phyloP scores from a whole-genome alignment of 2,888 invertebrate species.

The Dynastes tityus region DNA sequence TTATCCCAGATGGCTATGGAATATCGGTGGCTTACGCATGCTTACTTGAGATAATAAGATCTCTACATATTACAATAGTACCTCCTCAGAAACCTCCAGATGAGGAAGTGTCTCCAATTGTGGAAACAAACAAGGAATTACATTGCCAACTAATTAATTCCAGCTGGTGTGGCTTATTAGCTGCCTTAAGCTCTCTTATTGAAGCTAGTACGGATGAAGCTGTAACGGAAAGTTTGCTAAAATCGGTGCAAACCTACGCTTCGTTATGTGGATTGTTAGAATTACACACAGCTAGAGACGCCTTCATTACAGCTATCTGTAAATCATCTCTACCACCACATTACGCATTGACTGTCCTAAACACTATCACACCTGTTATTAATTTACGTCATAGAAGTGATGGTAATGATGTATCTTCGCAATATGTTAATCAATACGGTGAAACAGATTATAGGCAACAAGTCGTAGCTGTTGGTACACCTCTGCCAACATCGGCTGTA shows the following conservation, averaged over 20 bases:
- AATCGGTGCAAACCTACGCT: constrained; percentile 92
- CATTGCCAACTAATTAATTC: constrained; percentile 89
- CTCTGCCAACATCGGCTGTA: constrained; percentile 87
- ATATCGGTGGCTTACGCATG: constrained; percentile 96
- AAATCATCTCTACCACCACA: constrained; percentile 97
- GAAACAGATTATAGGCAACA: constrained; percentile 91
- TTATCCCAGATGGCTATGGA: constrained; percentile 97
- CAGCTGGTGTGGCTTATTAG: constrained; percentile 95
- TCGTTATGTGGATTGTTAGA: constrained; percentile 90
- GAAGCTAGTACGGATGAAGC: constrained; percentile 97
- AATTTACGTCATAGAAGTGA: constrained; percentile 59
- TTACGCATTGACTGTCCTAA: constrained; percentile 92
- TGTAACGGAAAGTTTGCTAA: constrained; percentile 91
- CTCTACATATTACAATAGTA: constrained; percentile 83
- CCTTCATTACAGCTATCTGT: constrained; percentile 95
- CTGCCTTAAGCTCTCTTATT: constrained; percentile 91
- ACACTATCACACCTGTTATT: constrained; percentile 75
- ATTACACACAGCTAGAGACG: constrained; percentile 87
- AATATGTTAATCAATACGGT: constrained; percentile 72
- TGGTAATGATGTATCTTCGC: constrained; percentile 66
- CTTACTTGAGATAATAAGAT: constrained; percentile 92
- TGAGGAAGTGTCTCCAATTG: constrained; percentile 53
- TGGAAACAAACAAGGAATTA: constrained; percentile 67
- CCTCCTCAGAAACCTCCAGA: constrained; percentile 69
- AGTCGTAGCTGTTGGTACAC: constrained; percentile 97